These are phyloP conservation scores for Sebastiscus albofasciatus DNA, from an alignment of 2,797 vertebrate species.

Conservation along the genomic window DNA sequence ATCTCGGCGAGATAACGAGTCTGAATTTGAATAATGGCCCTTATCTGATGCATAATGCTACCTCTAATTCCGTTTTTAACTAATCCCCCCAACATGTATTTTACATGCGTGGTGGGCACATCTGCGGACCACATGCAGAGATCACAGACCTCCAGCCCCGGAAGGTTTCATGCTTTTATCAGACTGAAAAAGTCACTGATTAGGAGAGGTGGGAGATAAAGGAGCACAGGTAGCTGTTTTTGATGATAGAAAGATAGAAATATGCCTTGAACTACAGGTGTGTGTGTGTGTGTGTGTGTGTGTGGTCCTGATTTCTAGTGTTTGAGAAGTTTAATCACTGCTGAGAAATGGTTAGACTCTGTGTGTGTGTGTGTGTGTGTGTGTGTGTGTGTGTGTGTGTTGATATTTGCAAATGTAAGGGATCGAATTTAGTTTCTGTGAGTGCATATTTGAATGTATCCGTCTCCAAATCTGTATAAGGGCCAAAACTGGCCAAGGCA, in stretches of 20 bases:
- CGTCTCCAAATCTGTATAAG: conserved; percentile 16
- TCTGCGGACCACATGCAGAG: conserved; percentile 33
- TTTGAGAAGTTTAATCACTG: not conserved
- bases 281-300: not conserved
- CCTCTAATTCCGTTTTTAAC: conserved; percentile 48
- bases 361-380: not conserved
- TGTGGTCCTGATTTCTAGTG: not conserved
- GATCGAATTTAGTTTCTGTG: not conserved
- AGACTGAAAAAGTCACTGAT: conserved; percentile 23
- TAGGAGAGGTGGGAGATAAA: conserved; percentile 9
- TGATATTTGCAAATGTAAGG: conserved; percentile 4
- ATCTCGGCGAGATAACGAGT: conserved; percentile 46
- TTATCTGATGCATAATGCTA: conserved; percentile 62
- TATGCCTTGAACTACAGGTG: conserved; percentile 4
- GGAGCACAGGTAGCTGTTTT: not conserved
- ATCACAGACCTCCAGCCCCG: conserved; percentile 13
- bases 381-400: not conserved
- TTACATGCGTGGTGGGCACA: conserved; percentile 51
- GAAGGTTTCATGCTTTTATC: conserved; percentile 11
- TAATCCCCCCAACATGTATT: conserved; percentile 60
- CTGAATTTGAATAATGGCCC: conserved; percentile 69
- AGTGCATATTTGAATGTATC: not conserved
- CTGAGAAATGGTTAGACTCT: not conserved
- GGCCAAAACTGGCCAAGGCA: not conserved
- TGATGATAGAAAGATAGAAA: not conserved